Evolutionary conservation across 2,113 vertebrate species (phyloP).

Genomic region (Microtus richardsoni): DNA sequence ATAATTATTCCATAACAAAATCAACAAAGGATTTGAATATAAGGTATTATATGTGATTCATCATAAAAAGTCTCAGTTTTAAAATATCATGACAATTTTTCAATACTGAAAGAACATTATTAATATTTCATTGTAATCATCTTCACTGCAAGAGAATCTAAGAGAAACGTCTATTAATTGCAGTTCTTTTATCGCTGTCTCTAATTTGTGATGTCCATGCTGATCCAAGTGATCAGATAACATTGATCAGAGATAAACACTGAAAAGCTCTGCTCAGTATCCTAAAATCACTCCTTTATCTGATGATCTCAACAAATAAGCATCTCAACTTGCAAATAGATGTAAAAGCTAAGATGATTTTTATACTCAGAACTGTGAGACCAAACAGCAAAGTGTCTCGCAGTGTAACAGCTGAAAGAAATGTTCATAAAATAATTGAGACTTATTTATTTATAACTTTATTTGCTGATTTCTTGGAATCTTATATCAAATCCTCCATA

Average conservation of each 20-base stretch:
- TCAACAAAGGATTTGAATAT: not conserved
- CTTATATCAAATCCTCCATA: conserved; percentile 5
- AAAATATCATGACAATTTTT: conserved; percentile 17
- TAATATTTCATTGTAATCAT: conserved; percentile 66
- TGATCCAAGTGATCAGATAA: conserved; percentile 67
- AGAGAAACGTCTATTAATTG: conserved; percentile 66
- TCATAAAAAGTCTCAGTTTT: conserved; percentile 10
- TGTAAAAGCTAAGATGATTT: conserved; percentile 65
- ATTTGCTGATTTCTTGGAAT: not conserved
- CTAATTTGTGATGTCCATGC: conserved; percentile 62
- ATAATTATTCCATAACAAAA: conserved; percentile 31
- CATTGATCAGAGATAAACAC: conserved; percentile 67
- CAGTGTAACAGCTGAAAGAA: not conserved
- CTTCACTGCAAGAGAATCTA: conserved; percentile 53
- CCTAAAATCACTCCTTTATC: conserved; percentile 57
- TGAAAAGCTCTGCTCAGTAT: conserved; percentile 50
- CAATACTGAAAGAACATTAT: conserved; percentile 40
- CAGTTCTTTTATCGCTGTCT: conserved; percentile 67
- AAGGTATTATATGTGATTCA: not conserved
- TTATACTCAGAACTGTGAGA: conserved; percentile 2
- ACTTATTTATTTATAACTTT: not conserved
- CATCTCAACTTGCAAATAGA: conserved; percentile 64
- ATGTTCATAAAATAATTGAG: not conserved
- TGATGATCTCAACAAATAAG: conserved; percentile 60
- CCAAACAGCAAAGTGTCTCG: not conserved